Evolutionary conservation across 2,888 invertebrate genomes (phyloP).

Genomic region (Andrena fulva): DNA sequence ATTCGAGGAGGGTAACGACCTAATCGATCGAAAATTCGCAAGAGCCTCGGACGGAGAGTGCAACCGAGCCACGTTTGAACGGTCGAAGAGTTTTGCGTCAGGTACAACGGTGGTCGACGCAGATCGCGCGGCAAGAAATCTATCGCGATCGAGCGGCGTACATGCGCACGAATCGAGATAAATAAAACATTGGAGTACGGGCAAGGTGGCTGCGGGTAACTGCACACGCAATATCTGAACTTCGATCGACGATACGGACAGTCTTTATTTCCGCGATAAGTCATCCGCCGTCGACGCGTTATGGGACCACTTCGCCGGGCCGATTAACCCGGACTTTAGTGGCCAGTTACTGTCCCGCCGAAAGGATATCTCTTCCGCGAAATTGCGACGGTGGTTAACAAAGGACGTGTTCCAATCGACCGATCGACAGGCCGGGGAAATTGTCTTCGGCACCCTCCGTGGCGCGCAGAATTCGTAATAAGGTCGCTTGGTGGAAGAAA

Average conservation of each 20-base stretch:
- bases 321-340: constrained; percentile 34
- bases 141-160: constrained; percentile 33
- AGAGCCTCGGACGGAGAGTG: no score
- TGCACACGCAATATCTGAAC: constrained; percentile 36
- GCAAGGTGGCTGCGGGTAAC: constrained; percentile 26
- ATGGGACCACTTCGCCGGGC: constrained; percentile 35
- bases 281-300: constrained; percentile 65
- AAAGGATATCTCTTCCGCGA: constrained; percentile 1
- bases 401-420: constrained; percentile 12
- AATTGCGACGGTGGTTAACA: neutral
- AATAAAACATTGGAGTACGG: constrained; percentile 39
- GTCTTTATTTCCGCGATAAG: constrained; percentile 66
- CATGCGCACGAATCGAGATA: constrained; percentile 35
- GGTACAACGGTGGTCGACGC: neutral
- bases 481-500: neutral
- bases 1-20: no score
- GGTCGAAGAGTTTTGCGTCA: neutral
- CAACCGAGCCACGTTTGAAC: no score
- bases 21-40: no score
- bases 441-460: neutral
- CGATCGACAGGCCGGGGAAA: constrained; percentile 19
- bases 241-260: constrained; percentile 21
- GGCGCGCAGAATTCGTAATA: neutral
- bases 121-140: constrained; percentile 34
- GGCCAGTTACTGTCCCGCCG: constrained; percentile 23